These are phyloP conservation scores for Lacerta viridis DNA, from an alignment of 2,797 vertebrate species.

Conservation along the genomic window DNA sequence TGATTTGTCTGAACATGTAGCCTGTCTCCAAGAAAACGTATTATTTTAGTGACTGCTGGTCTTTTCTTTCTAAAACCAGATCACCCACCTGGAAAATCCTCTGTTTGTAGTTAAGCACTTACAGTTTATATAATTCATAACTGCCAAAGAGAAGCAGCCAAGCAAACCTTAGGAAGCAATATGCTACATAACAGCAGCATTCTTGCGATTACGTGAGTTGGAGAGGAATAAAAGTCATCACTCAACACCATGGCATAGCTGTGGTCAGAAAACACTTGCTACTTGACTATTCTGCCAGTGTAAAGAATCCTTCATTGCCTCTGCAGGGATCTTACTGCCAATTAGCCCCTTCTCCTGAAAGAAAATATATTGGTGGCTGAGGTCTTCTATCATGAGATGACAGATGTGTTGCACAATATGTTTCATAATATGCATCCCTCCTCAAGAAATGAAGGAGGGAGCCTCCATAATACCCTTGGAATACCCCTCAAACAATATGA, in stretches of 20 bases:
- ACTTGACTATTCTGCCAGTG: conserved; percentile 47
- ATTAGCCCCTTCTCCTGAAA: conserved; percentile 28
- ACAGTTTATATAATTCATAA: conserved; percentile 69
- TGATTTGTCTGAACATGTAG: background rate
- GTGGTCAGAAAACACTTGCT: conserved; percentile 66
- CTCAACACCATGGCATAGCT: conserved; percentile 64
- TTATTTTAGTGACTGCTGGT: conserved; percentile 50
- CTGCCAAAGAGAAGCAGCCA: conserved; percentile 65
- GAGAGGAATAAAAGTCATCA: conserved; percentile 67
- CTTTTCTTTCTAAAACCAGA: conserved; percentile 64
- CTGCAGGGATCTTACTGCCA: conserved; percentile 59
- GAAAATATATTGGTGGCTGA: conserved; percentile 41
- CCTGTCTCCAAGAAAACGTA: conserved; percentile 6
- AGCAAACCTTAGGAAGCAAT: conserved; percentile 56
- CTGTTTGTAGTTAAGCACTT: conserved; percentile 71
- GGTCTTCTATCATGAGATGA: conserved; percentile 8
- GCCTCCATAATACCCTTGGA: background rate
- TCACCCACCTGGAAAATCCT: conserved; percentile 76
- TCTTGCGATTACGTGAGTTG: conserved; percentile 66
- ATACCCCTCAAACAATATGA: background rate
- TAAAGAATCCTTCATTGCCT: conserved; percentile 64
- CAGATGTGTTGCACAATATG: background rate
- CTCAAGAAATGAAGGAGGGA: background rate
- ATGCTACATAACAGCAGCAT: conserved; percentile 64
- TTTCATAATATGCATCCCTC: background rate